phyloP scores from a whole-genome alignment of 2,113 vertebrate genomes.

The Crocuta crocuta region DNA sequence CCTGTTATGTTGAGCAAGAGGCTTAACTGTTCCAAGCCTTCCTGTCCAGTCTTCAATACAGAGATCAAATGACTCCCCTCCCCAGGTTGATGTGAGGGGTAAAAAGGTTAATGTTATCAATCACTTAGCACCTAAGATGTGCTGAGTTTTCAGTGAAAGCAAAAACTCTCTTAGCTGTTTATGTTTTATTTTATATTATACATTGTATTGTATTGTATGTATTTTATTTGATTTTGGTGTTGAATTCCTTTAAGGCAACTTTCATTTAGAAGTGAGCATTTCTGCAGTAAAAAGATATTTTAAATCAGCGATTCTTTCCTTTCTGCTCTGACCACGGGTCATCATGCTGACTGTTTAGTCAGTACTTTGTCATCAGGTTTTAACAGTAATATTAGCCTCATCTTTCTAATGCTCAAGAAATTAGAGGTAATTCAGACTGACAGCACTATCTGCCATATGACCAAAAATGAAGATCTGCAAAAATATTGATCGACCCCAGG shows the following conservation, averaged over 20 bases:
- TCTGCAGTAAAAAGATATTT: neutral
- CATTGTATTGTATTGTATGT: neutral
- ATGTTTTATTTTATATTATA: neutral
- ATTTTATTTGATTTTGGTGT: neutral
- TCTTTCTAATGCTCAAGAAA: neutral
- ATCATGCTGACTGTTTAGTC: rapidly evolving
- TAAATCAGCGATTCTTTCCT: neutral
- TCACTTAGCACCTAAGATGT: neutral
- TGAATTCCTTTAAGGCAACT: neutral
- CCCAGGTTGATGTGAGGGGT: neutral
- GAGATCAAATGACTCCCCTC: rapidly evolving
- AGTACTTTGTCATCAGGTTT: neutral
- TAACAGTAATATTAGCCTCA: neutral
- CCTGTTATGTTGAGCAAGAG: neutral
- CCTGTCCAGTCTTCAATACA: neutral
- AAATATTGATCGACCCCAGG: neutral
- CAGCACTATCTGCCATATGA: rapidly evolving
- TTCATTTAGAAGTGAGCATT: neutral
- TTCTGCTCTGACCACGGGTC: rapidly evolving
- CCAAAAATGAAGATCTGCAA: neutral
- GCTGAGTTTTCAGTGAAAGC: neutral
- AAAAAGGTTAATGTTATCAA: rapidly evolving
- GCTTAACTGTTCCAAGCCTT: rapidly evolving
- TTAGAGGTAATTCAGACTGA: neutral
- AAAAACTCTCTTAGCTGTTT: neutral